A percentile compares a stretch with the other conserved stretches of the same genome.
These are phyloP conservation scores for Aramus guarauna DNA, from an alignment of 2,113 vertebrate genomes.

Conservation along the genomic window DNA sequence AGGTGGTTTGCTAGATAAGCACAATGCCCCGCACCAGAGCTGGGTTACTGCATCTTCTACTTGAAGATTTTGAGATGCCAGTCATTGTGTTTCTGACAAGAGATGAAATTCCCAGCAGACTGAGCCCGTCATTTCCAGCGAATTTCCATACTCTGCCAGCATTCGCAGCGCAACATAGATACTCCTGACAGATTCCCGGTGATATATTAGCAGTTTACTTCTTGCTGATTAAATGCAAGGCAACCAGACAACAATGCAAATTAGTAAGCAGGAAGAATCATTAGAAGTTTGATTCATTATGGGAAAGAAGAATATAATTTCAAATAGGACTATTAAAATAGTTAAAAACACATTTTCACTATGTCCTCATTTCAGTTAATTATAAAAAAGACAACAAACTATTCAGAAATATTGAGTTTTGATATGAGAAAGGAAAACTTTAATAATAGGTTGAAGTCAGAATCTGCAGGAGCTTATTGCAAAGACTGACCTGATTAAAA, in stretches of 20 bases:
- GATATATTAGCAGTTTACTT: neutral
- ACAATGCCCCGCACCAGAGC: slow-evolving; percentile 15
- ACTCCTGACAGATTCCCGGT: neutral
- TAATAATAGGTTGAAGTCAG: neutral
- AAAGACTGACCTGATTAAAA: neutral
- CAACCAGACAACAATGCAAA: neutral
- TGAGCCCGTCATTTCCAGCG: neutral
- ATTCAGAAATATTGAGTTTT: neutral
- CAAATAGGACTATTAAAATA: neutral
- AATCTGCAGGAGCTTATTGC: neutral
- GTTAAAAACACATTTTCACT: neutral
- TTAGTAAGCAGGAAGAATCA: neutral
- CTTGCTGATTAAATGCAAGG: neutral
- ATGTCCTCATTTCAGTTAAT: neutral
- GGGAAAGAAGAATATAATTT: neutral
- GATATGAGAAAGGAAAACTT: neutral
- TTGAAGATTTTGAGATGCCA: slow-evolving; percentile 43
- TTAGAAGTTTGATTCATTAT: neutral
- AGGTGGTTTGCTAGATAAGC: slow-evolving; percentile 67
- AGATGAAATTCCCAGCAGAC: neutral
- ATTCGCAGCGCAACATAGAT: neutral
- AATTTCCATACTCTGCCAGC: neutral
- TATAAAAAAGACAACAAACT: neutral
- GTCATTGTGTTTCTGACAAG: slow-evolving; percentile 19
- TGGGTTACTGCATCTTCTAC: slow-evolving; percentile 30